phyloP scores from a whole-genome alignment of 2,888 invertebrate species.

The Drosophila mayaguana region DNA sequence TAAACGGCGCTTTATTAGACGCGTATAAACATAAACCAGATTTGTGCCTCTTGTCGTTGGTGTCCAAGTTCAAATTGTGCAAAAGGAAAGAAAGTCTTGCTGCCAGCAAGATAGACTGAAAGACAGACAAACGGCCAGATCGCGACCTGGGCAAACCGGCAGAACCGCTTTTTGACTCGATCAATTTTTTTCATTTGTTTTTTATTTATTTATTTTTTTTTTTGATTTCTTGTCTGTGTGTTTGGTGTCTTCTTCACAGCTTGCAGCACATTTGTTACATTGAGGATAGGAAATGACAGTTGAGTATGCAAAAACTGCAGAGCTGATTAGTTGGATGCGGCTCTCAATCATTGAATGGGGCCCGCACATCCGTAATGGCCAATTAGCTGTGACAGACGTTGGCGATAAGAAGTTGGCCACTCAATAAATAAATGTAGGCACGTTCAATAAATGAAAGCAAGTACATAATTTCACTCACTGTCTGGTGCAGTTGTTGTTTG shows the following conservation, averaged over 20 bases:
- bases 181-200: slow-evolving; percentile 16
- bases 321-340: slow-evolving; percentile 19
- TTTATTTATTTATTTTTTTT: slow-evolving; percentile 24
- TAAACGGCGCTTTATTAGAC: slow-evolving; percentile 68
- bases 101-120: slow-evolving; percentile 14
- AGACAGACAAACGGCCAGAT: slow-evolving; percentile 46
- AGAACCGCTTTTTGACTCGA: slow-evolving; percentile 69
- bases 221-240: slow-evolving; percentile 22
- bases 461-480: slow-evolving; percentile 68
- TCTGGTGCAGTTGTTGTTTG: slow-evolving; percentile 47
- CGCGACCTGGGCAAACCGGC: slow-evolving; percentile 76
- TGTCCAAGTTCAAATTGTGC: slow-evolving; percentile 78
- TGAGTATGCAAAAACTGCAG: slow-evolving; percentile 43
- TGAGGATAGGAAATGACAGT: slow-evolving; percentile 29
- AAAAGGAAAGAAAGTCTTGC: slow-evolving; percentile 69
- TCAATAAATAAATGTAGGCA: slow-evolving; percentile 29
- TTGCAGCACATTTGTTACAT: slow-evolving; percentile 47
- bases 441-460: slow-evolving; percentile 60
- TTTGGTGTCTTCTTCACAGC: slow-evolving; percentile 47
- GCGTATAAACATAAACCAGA: slow-evolving; percentile 69
- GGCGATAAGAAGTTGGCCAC: slow-evolving; percentile 34
- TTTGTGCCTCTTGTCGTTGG: slow-evolving; percentile 59
- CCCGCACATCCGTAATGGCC: slow-evolving; percentile 32
- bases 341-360: slow-evolving; percentile 7
- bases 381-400: slow-evolving; percentile 31